Percentiles rank a stretch among this genome's conserved stretches.
Evolutionary conservation across 2,113 vertebrate genomes (phyloP).

Genomic region (Coptodon rendalli): DNA sequence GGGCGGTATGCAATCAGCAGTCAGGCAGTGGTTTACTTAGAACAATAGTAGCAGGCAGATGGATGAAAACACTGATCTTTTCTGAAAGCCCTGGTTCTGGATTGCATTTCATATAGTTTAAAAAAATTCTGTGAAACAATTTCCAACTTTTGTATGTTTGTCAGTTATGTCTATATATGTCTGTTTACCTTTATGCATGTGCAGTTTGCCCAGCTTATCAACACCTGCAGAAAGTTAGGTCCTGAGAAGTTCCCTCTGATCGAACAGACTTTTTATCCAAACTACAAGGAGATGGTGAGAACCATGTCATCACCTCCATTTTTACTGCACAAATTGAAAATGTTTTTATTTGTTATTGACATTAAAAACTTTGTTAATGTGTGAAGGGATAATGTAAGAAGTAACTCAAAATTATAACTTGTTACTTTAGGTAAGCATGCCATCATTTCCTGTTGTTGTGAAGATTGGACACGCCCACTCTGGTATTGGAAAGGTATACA

Average conservation of each 20-base stretch:
- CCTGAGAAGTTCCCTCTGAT: constrained; percentile 93
- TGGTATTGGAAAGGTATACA: constrained; percentile 93
- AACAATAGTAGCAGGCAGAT: neutral
- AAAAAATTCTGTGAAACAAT: neutral
- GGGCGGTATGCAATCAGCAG: constrained; percentile 78
- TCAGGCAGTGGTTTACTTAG: neutral
- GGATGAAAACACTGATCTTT: neutral
- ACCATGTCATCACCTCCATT: neutral
- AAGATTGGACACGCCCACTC: constrained; percentile 99
- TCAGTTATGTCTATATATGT: neutral
- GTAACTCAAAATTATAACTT: neutral
- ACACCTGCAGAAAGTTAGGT: constrained; percentile 84
- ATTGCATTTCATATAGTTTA: neutral
- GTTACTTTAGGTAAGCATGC: constrained; percentile 74
- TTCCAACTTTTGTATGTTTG: neutral
- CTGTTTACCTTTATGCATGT: constrained; percentile 42
- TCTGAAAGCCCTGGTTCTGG: neutral
- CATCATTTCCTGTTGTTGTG: constrained; percentile 95
- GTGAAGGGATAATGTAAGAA: neutral
- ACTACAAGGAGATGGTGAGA: constrained; percentile 96
- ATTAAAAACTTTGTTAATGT: neutral
- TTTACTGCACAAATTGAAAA: neutral
- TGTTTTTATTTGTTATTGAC: neutral
- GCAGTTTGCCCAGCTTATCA: constrained; percentile 93
- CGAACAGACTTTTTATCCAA: constrained; percentile 92